These are phyloP conservation scores for Bombus soroeensis DNA, from an alignment of 1,140 invertebrate genomes.

Conservation along the genomic window DNA sequence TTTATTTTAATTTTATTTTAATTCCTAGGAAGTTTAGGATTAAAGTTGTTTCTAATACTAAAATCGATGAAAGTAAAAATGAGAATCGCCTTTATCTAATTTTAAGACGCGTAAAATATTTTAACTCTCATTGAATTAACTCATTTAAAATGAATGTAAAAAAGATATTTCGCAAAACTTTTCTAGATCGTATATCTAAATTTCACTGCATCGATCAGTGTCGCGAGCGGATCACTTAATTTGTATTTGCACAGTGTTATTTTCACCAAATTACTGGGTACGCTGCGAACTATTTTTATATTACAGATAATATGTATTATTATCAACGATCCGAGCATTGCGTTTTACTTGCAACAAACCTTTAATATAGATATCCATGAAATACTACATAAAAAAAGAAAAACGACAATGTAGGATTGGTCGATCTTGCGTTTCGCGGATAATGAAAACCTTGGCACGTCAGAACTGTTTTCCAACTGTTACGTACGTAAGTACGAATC, in stretches of 20 bases:
- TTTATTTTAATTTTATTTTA: no score
- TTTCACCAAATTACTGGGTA: background rate
- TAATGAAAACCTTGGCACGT: slow-evolving; percentile 52
- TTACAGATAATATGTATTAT: background rate
- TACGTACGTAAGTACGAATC: slow-evolving; percentile 46
- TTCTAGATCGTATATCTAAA: background rate
- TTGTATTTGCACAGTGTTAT: background rate
- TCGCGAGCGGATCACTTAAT: background rate
- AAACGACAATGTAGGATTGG: slow-evolving; percentile 12
- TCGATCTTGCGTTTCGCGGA: slow-evolving; percentile 28
- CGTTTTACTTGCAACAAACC: background rate
- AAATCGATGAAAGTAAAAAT: background rate
- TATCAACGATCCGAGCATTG: background rate
- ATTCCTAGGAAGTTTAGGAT: no score
- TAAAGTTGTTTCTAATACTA: background rate
- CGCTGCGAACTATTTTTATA: background rate
- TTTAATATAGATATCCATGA: background rate
- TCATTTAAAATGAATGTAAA: background rate
- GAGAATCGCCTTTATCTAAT: background rate
- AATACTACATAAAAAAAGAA: background rate
- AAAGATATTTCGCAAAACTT: background rate
- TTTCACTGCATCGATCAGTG: background rate
- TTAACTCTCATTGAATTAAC: background rate
- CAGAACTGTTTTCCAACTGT: slow-evolving; percentile 66
- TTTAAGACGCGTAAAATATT: background rate